A percentile compares a stretch with the other conserved stretches of the same genome.
These are phyloP conservation scores for Poecilia velifera DNA, from an alignment of 2,797 vertebrate species.

Conservation along the genomic window DNA sequence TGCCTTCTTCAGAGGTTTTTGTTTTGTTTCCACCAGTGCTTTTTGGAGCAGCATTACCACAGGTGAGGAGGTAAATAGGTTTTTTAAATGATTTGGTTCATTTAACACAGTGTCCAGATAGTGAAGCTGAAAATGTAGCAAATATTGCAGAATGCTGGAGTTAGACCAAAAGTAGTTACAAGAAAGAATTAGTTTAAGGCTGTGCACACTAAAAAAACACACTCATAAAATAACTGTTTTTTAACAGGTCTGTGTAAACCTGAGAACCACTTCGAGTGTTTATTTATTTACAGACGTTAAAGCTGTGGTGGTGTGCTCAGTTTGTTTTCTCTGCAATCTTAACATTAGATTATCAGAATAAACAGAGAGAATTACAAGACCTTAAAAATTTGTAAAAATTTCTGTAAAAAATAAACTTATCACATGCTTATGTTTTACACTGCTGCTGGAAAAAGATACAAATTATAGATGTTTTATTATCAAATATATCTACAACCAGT, in stretches of 20 bases:
- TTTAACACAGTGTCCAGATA: too few species aligned
- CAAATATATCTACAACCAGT: neutral
- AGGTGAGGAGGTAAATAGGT: too few species aligned
- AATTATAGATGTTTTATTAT: neutral
- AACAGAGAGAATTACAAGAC: neutral
- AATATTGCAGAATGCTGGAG: neutral
- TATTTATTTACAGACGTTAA: neutral
- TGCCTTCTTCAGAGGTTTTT: too few species aligned
- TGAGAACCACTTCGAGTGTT: neutral
- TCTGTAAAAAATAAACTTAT: neutral
- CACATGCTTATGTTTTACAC: neutral
- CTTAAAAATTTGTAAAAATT: neutral
- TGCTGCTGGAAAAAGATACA: neutral
- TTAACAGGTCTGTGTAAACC: neutral
- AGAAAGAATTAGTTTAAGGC: neutral
- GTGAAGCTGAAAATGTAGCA: too few species aligned
- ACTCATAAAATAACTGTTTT: neutral
- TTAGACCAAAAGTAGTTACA: neutral
- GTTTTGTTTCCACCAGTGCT: too few species aligned
- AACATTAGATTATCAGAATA: neutral
- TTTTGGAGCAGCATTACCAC: too few species aligned
- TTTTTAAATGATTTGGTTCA: too few species aligned
- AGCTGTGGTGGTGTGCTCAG: neutral
- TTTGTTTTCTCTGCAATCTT: neutral
- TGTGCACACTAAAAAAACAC: neutral